Evolutionary conservation across 2,797 vertebrate species (phyloP), one percentile per base, ranked within the genome.

Genomic region (Sphenodon punctatus): DNA sequence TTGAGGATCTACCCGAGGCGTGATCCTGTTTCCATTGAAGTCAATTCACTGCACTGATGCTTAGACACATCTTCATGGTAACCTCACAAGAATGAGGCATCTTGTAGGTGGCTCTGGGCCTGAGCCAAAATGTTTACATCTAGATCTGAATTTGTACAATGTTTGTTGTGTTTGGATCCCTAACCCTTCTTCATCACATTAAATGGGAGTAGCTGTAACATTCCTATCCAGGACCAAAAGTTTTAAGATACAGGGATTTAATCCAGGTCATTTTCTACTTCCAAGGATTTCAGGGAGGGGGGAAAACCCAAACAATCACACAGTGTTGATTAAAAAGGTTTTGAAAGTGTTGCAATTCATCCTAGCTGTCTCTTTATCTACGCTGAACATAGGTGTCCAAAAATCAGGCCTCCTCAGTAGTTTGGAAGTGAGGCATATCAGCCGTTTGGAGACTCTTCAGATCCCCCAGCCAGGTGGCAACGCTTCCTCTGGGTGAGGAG

Each of bases 221-320:
- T 80, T 69, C 72, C 67, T 43, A 82, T 79, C 59, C 59, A 17
- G 65, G 82, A 88, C 88, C 84, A 81, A 91, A 79, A 88, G 74
- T 88, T 75, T 77, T 91, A 67, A 43, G 63, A 83, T 85, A 45
- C 5, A 10, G 0, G 0, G 66, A 86, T 80, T 72, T 63, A 34
- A 23, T 80, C 71, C 78, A 86, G 74, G 84, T 67, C 79, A 82
- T 78, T 84, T 30, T 75, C 74, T 67, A 86, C 88, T 81, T 83
- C 65, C 85, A 53, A 88, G 60, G 79, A 85, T 83, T 88, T 77
- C 63, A 51, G 1, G 39, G 19, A 22, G 46, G 59, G 27, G 12
- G 11, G 15, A 34, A 65, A 1, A 7, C 3, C 79, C 65, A 61
- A 19, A 3, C 48, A 41, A 51, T 20, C 5, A 25, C 63, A 67